phyloP scores from a whole-genome alignment of 92 coral and sea anemone genomes.

The Parazoanthus swiftii region DNA sequence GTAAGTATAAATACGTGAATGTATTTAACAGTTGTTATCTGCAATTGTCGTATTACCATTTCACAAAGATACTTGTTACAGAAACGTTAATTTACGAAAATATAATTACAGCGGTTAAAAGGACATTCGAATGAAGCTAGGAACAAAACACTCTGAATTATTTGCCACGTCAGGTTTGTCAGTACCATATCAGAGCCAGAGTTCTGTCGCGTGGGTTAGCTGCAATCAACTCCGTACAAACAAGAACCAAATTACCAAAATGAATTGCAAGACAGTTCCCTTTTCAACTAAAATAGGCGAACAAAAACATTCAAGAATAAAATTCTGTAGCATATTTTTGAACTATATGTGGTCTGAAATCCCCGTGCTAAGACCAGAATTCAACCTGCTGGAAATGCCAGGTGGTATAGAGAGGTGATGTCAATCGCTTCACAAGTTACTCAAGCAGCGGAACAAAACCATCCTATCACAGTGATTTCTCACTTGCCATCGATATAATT shows the following conservation, averaged over 20 bases:
- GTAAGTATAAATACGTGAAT: constrained; percentile 6
- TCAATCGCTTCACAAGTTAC: background rate
- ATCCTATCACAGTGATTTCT: background rate
- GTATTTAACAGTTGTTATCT: background rate
- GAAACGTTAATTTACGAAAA: background rate
- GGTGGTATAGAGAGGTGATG: background rate
- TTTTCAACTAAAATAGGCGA: background rate
- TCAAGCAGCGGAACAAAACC: background rate
- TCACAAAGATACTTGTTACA: background rate
- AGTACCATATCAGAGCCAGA: background rate
- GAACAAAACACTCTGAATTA: background rate
- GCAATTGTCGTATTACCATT: background rate
- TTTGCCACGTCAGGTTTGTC: constrained; percentile 37
- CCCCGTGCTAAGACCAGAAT: background rate
- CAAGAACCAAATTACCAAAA: background rate
- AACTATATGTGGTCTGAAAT: no score
- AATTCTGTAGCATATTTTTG: background rate
- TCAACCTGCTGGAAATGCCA: constrained; percentile 32
- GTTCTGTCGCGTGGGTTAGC: background rate
- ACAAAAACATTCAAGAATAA: background rate
- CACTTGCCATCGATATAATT: background rate
- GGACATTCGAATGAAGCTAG: background rate
- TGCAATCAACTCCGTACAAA: background rate
- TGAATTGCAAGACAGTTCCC: background rate
- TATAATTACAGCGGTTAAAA: background rate